Conservation (phyloP, 2,113 vertebrate species). For the Prunella fulvescens region DNA sequence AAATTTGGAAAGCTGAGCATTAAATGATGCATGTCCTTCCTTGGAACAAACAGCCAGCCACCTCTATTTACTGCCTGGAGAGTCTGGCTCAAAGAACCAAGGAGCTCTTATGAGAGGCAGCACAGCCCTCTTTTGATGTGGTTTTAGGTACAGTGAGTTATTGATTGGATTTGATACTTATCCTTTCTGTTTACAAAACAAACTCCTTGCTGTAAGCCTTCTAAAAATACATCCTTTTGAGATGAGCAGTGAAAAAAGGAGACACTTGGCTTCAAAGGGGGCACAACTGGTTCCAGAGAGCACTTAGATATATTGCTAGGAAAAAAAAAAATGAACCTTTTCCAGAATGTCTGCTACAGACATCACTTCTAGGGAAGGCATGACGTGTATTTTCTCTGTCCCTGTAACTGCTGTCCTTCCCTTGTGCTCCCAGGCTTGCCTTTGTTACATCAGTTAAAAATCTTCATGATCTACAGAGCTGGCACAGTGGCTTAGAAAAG, state of each 20-base stretch:
- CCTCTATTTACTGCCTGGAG: slow-evolving; percentile 4
- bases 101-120: background rate
- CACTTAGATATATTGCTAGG: background rate
- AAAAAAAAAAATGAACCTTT: background rate
- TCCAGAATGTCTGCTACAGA: background rate
- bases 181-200: slow-evolving; percentile 10
- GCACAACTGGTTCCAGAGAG: background rate
- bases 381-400: background rate
- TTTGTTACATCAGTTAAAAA: slow-evolving; percentile 18
- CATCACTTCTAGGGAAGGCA: slow-evolving; percentile 5
- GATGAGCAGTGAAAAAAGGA: background rate
- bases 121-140: slow-evolving; percentile 13
- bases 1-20: slow-evolving; percentile 1
- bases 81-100: slow-evolving; percentile 12
- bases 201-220: background rate
- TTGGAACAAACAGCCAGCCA: slow-evolving; percentile 1
- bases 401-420: background rate
- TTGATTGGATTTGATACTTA: slow-evolving; percentile 5
- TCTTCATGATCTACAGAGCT: background rate
- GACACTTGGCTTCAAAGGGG: background rate
- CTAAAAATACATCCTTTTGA: slow-evolving; percentile 32
- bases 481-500: background rate
- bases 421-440: background rate
- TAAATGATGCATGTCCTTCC: slow-evolving; percentile 24
- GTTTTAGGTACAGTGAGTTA: slow-evolving; percentile 26